Percentiles rank a stretch among this genome's conserved stretches.
Conservation (phyloP, 2,888 invertebrate species). For the Idaea straminata region DNA sequence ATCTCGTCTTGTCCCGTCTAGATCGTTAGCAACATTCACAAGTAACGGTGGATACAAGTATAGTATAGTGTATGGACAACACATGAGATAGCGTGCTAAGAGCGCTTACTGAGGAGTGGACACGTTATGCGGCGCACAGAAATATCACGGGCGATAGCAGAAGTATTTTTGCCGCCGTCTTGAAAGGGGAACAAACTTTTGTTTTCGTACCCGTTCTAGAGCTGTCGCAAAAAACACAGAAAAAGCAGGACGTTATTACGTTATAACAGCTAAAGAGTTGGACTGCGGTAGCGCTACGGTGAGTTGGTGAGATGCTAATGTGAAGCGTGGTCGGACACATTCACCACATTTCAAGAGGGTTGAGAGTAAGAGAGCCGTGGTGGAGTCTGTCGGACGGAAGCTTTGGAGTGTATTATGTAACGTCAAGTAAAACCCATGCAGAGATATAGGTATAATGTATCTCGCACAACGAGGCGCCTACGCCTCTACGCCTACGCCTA, state of each 20-base stretch:
- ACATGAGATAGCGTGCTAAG: slow-evolving; percentile 63
- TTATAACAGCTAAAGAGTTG: slow-evolving; percentile 1
- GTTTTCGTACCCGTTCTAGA: slow-evolving; percentile 82
- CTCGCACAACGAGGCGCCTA: not conserved
- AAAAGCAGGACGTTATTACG: slow-evolving; percentile 43
- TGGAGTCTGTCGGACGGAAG: slow-evolving; percentile 46
- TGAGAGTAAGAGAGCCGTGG: slow-evolving; percentile 65
- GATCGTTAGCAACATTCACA: not conserved
- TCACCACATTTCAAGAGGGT: slow-evolving; percentile 78
- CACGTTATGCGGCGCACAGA: slow-evolving; percentile 84
- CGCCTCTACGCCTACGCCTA: too few species aligned
- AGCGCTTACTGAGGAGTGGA: slow-evolving; percentile 65
- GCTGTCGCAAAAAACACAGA: slow-evolving; percentile 77
- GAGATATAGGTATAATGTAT: slow-evolving; percentile 51
- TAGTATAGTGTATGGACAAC: slow-evolving; percentile 41
- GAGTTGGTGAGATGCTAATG: slow-evolving; percentile 16
- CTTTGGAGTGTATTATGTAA: slow-evolving; percentile 36
- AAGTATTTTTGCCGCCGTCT: slow-evolving; percentile 87
- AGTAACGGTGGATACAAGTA: slow-evolving; percentile 4
- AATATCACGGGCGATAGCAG: slow-evolving; percentile 88
- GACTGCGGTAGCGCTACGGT: slow-evolving; percentile 19
- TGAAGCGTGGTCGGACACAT: slow-evolving; percentile 46
- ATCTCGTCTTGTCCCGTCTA: not conserved
- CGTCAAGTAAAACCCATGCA: slow-evolving; percentile 68
- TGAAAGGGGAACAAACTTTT: slow-evolving; percentile 86